Evolutionary conservation across 2,888 invertebrate species (phyloP).

Genomic region (Biston stratarius): DNA sequence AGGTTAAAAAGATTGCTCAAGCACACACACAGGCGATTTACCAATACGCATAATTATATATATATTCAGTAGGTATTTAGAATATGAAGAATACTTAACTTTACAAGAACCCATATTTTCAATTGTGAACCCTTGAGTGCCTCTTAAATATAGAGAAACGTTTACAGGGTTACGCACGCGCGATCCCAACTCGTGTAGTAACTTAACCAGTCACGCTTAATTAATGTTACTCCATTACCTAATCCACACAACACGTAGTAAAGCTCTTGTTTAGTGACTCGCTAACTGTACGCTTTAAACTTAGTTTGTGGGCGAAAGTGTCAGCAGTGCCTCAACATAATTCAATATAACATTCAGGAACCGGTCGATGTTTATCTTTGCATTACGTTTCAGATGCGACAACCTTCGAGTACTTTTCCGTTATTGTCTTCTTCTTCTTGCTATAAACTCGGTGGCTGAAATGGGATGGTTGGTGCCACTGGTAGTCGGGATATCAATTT

Average conservation of each 20-base stretch:
- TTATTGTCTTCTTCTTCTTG: neutral
- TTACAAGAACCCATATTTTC: neutral
- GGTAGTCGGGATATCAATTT: slow-evolving; percentile 15
- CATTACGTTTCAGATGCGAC: slow-evolving; percentile 1
- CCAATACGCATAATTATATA: neutral
- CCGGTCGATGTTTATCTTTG: neutral
- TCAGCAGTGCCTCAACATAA: neutral
- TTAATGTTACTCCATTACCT: slow-evolving; percentile 48
- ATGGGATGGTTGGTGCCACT: slow-evolving; percentile 6
- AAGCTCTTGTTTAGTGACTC: slow-evolving; percentile 34
- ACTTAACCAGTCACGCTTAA: slow-evolving; percentile 48
- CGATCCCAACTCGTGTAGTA: slow-evolving; percentile 36
- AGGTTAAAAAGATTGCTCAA: slow-evolving; percentile 12
- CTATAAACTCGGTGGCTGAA: neutral
- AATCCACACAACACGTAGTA: slow-evolving; percentile 43
- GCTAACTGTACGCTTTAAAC: slow-evolving; percentile 10
- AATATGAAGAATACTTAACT: neutral
- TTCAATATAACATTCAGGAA: neutral
- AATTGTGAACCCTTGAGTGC: slow-evolving; percentile 23
- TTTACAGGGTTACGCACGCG: slow-evolving; percentile 41
- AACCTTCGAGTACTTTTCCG: neutral
- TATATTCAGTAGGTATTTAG: neutral
- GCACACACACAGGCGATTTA: neutral
- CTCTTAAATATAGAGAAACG: slow-evolving; percentile 43
- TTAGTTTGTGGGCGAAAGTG: slow-evolving; percentile 7